A percentile compares a stretch with the other conserved stretches of the same genome.
Conservation (phyloP, 2,113 vertebrate species). For the Archilochus colubris region DNA sequence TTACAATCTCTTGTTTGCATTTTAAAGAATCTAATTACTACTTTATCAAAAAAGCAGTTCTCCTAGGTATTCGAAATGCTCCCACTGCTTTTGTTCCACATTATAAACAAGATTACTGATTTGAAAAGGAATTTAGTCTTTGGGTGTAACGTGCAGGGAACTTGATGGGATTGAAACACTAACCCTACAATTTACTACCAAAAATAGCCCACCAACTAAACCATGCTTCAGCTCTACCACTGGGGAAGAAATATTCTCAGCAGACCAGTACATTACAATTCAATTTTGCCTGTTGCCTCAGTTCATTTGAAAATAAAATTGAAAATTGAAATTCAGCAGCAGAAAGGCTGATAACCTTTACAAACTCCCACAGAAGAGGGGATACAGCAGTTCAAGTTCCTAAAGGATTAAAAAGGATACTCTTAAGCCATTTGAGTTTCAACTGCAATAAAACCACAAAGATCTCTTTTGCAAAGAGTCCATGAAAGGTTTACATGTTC, state of each 20-base stretch:
- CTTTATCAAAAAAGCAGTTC: not conserved
- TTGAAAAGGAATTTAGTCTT: not conserved
- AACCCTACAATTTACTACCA: constrained; percentile 62
- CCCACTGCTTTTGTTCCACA: constrained; percentile 1
- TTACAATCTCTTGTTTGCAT: not conserved
- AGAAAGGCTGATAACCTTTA: not conserved
- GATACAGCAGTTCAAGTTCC: not conserved
- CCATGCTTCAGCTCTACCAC: not conserved
- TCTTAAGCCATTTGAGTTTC: not conserved
- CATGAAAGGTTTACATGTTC: not conserved
- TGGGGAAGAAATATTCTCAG: not conserved
- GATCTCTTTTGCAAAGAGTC: not conserved
- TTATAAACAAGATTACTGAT: not conserved
- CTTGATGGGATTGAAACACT: not conserved
- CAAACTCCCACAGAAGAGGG: not conserved
- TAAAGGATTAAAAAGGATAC: not conserved
- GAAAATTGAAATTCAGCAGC: not conserved
- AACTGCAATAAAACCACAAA: not conserved
- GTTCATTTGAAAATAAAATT: not conserved
- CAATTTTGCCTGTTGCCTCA: not conserved
- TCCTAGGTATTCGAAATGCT: not conserved
- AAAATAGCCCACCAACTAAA: constrained; percentile 57
- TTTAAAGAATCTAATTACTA: not conserved
- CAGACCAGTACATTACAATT: not conserved
- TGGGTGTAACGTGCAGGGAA: constrained; percentile 18